These are phyloP conservation scores for Phoenicopterus ruber DNA, from an alignment of 2,113 vertebrate species.

Conservation along the genomic window DNA sequence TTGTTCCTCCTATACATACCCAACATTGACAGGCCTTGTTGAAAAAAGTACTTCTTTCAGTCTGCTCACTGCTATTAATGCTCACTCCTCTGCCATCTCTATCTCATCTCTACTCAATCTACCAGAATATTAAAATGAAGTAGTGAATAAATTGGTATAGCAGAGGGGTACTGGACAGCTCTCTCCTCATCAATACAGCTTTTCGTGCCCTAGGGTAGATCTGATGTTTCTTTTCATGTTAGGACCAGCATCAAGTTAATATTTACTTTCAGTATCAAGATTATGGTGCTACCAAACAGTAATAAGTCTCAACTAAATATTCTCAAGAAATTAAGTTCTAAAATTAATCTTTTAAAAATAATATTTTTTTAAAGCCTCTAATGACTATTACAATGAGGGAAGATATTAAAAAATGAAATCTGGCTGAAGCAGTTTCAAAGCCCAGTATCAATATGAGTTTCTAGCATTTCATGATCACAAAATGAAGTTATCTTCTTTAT, in stretches of 20 bases:
- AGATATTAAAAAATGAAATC: neutral
- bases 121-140: neutral
- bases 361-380: neutral
- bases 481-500: neutral
- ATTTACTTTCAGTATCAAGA: neutral
- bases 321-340: neutral
- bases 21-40: neutral
- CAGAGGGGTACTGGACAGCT: neutral
- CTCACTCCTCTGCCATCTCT: neutral
- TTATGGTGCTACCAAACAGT: neutral
- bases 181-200: neutral
- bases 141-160: neutral
- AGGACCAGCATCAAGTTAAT: neutral
- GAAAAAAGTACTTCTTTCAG: neutral
- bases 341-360: neutral
- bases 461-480: neutral
- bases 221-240: neutral
- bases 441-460: neutral
- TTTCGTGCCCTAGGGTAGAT: neutral
- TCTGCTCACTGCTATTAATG: neutral
- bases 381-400: neutral
- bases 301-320: neutral
- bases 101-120: neutral
- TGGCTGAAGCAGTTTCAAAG: neutral
- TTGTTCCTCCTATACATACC: accelerated